Percentiles rank a stretch among this genome's conserved stretches.
These are phyloP conservation scores for Rhamphomyia laevipes DNA, from an alignment of 2,888 invertebrate species.

Conservation along the genomic window DNA sequence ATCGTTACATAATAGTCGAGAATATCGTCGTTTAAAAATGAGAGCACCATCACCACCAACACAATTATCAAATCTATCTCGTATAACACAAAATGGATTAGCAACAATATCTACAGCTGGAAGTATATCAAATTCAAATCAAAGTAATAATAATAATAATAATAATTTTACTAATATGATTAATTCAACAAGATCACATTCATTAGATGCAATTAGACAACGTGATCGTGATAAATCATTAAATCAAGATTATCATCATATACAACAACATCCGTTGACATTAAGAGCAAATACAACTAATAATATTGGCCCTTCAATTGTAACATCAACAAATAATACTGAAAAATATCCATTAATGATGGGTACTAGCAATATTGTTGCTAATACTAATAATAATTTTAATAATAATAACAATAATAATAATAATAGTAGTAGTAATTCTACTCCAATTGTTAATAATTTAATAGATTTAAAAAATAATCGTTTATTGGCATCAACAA, in stretches of 20 bases:
- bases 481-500: slow-evolving; percentile 27
- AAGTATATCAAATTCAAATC: slow-evolving; percentile 5
- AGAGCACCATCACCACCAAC: slow-evolving; percentile 26
- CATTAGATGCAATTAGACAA: slow-evolving; percentile 35
- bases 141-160: not conserved
- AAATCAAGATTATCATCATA: not conserved
- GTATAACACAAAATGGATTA: not conserved
- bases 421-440: not conserved
- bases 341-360: not conserved
- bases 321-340: slow-evolving; percentile 5
- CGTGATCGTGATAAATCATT: slow-evolving; percentile 7
- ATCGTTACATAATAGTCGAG: slow-evolving; percentile 18
- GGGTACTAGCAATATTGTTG: not conserved
- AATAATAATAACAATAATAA: not conserved
- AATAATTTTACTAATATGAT: not conserved
- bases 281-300: not conserved
- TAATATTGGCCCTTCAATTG: slow-evolving; percentile 6
- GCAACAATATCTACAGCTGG: slow-evolving; percentile 6
- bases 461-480: slow-evolving; percentile 18
- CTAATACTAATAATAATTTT: not conserved
- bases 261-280: slow-evolving; percentile 19
- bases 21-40: slow-evolving; percentile 30
- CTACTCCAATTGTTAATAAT: slow-evolving; percentile 23
- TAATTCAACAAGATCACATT: slow-evolving; percentile 30
- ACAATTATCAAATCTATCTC: no score